These are phyloP conservation scores for Agrypnia vestita DNA, from an alignment of 1,140 invertebrate genomes.

Conservation along the genomic window DNA sequence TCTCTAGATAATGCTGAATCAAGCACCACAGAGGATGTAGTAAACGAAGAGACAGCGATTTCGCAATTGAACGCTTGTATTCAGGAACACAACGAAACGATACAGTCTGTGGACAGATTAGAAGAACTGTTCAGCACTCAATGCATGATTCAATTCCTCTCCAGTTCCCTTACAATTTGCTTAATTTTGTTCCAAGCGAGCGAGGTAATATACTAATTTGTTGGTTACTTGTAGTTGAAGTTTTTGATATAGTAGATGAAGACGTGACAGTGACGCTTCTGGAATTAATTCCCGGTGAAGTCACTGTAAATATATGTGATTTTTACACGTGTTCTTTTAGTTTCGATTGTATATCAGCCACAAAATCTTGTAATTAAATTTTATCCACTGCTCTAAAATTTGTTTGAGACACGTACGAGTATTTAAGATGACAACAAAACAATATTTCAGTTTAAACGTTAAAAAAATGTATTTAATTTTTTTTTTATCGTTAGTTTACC, in stretches of 20 bases:
- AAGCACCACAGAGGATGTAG: background rate
- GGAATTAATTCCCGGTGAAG: background rate
- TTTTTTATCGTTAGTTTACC: too few species aligned
- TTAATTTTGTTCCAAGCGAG: slow-evolving; percentile 30
- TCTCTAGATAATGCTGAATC: too few species aligned
- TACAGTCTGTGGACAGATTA: slow-evolving; percentile 7
- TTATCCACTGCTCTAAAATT: too few species aligned
- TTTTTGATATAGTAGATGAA: too few species aligned
- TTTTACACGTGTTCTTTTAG: too few species aligned
- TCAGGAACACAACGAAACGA: slow-evolving; percentile 22
- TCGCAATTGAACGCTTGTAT: slow-evolving; percentile 4
- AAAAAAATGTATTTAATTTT: too few species aligned
- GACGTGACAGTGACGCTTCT: background rate
- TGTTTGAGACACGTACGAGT: too few species aligned
- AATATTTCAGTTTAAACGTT: too few species aligned
- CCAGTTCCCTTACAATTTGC: slow-evolving; percentile 30
- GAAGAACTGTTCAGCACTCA: slow-evolving; percentile 30
- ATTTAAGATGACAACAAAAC: too few species aligned
- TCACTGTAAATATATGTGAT: background rate
- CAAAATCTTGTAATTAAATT: too few species aligned
- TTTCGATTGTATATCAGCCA: too few species aligned
- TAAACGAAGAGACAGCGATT: background rate
- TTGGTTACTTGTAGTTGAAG: too few species aligned
- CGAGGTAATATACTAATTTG: background rate
- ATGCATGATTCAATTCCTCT: slow-evolving; percentile 28